phyloP scores from a whole-genome alignment of 2,113 vertebrate species.

The Tinamus guttatus region DNA sequence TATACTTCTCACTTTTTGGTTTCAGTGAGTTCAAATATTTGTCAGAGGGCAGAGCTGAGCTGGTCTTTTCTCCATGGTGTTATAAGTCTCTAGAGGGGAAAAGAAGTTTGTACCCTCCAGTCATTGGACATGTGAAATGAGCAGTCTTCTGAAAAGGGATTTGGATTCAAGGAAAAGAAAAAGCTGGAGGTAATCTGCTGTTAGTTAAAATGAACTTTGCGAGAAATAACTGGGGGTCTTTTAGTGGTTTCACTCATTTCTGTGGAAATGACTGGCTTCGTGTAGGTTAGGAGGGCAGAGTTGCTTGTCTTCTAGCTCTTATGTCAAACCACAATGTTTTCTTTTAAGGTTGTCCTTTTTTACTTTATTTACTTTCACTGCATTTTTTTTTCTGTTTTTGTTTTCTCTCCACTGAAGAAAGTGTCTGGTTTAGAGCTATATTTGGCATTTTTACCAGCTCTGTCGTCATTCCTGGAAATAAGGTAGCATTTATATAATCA shows the following conservation, averaged over 20 bases:
- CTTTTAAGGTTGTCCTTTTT: not conserved
- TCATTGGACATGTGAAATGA: not conserved
- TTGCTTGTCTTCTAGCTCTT: not conserved
- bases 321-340: not conserved
- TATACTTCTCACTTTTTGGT: not conserved
- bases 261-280: not conserved
- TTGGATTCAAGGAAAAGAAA: not conserved
- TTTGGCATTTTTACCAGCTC: slow-evolving; percentile 27
- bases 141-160: not conserved
- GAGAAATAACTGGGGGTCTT: not conserved
- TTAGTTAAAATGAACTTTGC: not conserved
- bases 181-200: not conserved
- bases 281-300: not conserved
- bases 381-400: not conserved
- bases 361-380: not conserved
- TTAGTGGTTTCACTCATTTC: not conserved
- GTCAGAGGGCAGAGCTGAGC: not conserved
- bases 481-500: slow-evolving; percentile 58
- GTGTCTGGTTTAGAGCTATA: slow-evolving; percentile 21
- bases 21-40: not conserved
- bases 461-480: slow-evolving; percentile 47
- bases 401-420: not conserved
- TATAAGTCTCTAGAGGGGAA: not conserved
- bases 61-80: not conserved
- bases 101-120: rapidly evolving